Percentiles rank a stretch among this genome's conserved stretches.
Conservation (phyloP, 2,113 vertebrate genomes). For the Panthera tigris region DNA sequence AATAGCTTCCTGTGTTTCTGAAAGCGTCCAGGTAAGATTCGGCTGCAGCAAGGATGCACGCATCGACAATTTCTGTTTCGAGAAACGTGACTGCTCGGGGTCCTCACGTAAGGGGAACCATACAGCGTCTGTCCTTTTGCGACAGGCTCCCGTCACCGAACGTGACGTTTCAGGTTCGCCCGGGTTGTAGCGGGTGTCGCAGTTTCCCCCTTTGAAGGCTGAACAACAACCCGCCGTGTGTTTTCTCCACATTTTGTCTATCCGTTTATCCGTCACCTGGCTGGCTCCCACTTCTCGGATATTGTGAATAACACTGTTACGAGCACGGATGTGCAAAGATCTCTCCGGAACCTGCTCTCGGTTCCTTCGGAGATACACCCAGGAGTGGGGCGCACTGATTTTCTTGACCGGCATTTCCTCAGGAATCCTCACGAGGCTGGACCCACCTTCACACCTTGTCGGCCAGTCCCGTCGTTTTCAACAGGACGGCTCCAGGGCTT, state of each 20-base stretch:
- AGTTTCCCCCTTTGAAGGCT: not conserved
- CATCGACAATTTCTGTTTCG: too few species aligned
- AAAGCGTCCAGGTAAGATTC: not conserved
- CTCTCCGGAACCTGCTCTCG: not conserved
- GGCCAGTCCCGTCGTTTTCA: accelerated
- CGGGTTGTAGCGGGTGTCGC: not conserved
- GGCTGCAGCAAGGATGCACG: accelerated
- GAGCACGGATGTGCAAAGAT: not conserved
- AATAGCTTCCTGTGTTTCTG: not conserved
- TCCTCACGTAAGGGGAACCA: too few species aligned
- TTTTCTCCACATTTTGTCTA: not conserved
- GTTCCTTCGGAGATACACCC: not conserved
- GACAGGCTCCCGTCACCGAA: not conserved
- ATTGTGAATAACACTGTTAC: too few species aligned
- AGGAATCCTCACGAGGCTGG: not conserved
- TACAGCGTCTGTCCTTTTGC: not conserved
- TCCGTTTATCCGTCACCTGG: not conserved
- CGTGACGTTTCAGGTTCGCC: not conserved
- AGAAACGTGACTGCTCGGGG: accelerated
- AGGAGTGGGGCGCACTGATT: too few species aligned
- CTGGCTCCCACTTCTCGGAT: not conserved
- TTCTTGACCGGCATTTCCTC: not conserved
- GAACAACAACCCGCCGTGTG: accelerated
- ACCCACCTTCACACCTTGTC: accelerated
- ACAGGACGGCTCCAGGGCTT: accelerated